Evolutionary conservation across 37 sponge, comb jelly and placozoan genomes (phyloP), one percentile per base, ranked within the genome.

Genomic region (Geodia barretti): DNA sequence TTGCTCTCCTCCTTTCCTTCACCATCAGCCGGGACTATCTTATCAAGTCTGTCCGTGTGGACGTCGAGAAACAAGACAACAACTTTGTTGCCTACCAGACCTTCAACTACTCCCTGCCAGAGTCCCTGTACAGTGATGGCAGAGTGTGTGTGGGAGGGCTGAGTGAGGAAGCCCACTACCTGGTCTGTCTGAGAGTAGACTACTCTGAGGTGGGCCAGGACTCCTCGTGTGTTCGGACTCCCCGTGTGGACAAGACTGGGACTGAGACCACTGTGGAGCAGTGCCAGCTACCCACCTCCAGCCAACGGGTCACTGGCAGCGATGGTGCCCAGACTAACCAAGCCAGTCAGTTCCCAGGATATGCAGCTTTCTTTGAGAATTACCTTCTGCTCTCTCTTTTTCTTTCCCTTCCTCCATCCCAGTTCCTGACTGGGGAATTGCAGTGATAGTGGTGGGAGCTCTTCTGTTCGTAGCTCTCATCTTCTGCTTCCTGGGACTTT

Each of bases 401-500:
- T 65, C 25, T 21, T 65, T 65, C 25, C 26, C 25, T 65, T 70
- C 70, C 33, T 36, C 30, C 70, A 9, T 20, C 33, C 38, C 39
- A 35, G 70, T 83, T 23, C 67, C 74, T 38, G 75, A 83, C 64
- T 85, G 64, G 72, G 79, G 41, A 20, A 85, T 85, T 32, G 86
- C 79, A 1, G 86, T 78, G 34, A 63, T 85, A 25, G 86, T 85
- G 62, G 79, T 85, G 11, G 86, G 86, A 29, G 79, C 60, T 24
- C 31, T 85, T 43, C 62, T 33, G 21, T 9, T 85, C 0, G 58
- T 85, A 24, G 86, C 86, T 0, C 0, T 62, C 2, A 0, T 85
- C 14, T 85, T 85, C 79, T 85, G 86, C 39, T 62, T 78, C 73
- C 41, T 78, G 19, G 86, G 86, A 21, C 33, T 85, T 58, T 85